These are phyloP conservation scores for Cryptus viduatorius DNA, from an alignment of 2,888 invertebrate genomes.

Conservation along the genomic window DNA sequence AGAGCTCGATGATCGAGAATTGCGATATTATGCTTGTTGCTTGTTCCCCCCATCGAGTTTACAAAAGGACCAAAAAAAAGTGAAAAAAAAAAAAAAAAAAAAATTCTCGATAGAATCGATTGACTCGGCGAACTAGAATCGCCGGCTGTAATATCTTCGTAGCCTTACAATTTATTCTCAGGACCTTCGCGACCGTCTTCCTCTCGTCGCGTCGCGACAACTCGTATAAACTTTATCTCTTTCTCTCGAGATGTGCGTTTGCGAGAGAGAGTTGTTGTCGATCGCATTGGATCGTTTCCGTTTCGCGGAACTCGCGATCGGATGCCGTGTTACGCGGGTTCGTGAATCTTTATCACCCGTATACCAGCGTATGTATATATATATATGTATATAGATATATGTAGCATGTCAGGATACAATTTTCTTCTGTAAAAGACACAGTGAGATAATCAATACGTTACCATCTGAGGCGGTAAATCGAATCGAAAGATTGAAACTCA, in stretches of 20 bases:
- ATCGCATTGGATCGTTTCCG: conserved; percentile 27
- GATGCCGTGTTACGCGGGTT: conserved; percentile 29
- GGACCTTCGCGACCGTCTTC: conserved; percentile 1
- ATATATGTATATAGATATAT: not conserved
- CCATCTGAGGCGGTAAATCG: conserved; percentile 23
- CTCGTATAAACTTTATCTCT: conserved; percentile 35
- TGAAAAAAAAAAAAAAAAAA: conserved; percentile 23
- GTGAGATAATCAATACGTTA: conserved; percentile 17
- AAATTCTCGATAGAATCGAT: conserved; percentile 23
- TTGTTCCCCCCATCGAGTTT: not conserved
- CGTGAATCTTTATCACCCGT: conserved; percentile 4
- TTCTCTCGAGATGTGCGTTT: not conserved
- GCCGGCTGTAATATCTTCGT: conserved; percentile 1
- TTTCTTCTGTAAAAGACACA: not conserved
- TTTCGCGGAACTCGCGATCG: conserved; percentile 28
- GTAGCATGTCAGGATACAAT: conserved; percentile 13
- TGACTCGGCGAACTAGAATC: conserved; percentile 30
- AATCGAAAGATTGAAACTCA: conserved; percentile 20
- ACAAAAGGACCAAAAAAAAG: not conserved
- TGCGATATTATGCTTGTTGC: conserved; percentile 25
- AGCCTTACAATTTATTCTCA: conserved; percentile 34
- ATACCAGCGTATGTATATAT: not conserved
- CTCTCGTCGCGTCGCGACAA: conserved; percentile 25
- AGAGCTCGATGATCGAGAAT: conserved; percentile 33
- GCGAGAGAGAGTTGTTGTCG: conserved; percentile 26